Evolutionary conservation across 2,797 vertebrate species (phyloP).

Genomic region (Astyanax mexicanus): DNA sequence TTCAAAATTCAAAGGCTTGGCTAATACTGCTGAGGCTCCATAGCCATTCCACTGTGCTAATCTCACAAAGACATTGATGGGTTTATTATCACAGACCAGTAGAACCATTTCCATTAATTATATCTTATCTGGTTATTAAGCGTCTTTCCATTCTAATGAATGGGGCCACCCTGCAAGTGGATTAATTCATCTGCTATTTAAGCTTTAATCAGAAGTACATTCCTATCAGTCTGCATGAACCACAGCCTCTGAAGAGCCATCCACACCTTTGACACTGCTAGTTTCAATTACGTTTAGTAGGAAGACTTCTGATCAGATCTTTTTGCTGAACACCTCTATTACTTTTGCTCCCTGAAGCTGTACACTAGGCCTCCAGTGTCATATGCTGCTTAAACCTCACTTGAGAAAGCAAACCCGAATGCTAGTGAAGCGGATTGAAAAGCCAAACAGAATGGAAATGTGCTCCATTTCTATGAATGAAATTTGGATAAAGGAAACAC

Average conservation of each 20-base stretch:
- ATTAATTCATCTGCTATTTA: slow-evolving; percentile 18
- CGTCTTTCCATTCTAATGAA: slow-evolving; percentile 20
- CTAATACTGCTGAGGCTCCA: background rate
- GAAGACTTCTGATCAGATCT: slow-evolving; percentile 17
- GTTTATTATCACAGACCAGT: slow-evolving; percentile 4
- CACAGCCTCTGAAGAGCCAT: slow-evolving; percentile 28
- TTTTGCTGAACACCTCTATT: slow-evolving; percentile 12
- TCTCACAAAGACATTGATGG: background rate
- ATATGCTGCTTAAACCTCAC: background rate
- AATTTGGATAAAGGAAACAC: slow-evolving; percentile 20
- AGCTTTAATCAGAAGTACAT: slow-evolving; percentile 40
- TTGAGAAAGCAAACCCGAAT: slow-evolving; percentile 32
- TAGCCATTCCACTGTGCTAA: background rate
- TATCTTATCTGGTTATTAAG: slow-evolving; percentile 8
- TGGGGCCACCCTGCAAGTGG: slow-evolving; percentile 16
- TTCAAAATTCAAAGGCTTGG: background rate
- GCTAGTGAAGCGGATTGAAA: background rate
- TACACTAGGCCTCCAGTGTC: slow-evolving; percentile 3
- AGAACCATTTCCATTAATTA: slow-evolving; percentile 10
- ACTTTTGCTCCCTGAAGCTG: slow-evolving; percentile 13
- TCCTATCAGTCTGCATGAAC: slow-evolving; percentile 22
- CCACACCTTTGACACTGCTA: slow-evolving; percentile 22
- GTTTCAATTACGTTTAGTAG: slow-evolving; percentile 35
- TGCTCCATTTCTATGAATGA: slow-evolving; percentile 34
- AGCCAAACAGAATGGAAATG: slow-evolving; percentile 31